Evolutionary conservation across 2,888 invertebrate species (phyloP).

Genomic region (Bhutanitis thaidina): DNA sequence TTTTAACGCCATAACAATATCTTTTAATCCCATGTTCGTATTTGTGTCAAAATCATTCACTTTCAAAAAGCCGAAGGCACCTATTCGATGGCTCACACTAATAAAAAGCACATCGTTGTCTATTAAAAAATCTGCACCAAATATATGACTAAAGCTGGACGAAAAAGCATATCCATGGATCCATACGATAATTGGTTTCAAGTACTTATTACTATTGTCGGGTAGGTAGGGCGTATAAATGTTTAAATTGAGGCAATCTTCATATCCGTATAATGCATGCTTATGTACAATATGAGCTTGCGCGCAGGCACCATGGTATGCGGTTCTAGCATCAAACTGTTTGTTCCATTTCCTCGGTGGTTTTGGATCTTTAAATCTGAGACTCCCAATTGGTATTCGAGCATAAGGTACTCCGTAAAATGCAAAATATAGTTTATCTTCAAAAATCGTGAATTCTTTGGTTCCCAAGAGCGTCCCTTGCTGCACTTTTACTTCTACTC

Average conservation of each 20-base stretch:
- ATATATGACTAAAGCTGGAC: conserved; percentile 65
- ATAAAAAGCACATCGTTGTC: conserved; percentile 59
- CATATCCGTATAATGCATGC: conserved; percentile 61
- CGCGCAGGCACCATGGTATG: conserved; percentile 77
- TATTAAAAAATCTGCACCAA: conserved; percentile 66
- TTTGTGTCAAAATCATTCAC: conserved; percentile 47
- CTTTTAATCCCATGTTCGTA: conserved; percentile 70
- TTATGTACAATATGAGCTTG: conserved; percentile 77
- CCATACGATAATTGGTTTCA: conserved; percentile 60
- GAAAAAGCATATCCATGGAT: conserved; percentile 68
- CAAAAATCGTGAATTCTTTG: conserved; percentile 44
- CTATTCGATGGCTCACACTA: conserved; percentile 60
- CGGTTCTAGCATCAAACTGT: conserved; percentile 78
- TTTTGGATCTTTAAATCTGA: conserved; percentile 63
- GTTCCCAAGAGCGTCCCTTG: conserved; percentile 53
- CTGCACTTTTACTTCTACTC: conserved; percentile 47
- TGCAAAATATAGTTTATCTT: conserved; percentile 46
- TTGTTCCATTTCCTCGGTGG: conserved; percentile 63
- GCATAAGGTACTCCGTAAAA: conserved; percentile 71
- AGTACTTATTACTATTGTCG: conserved; percentile 26
- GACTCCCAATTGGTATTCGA: conserved; percentile 45
- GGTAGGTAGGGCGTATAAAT: conserved; percentile 80
- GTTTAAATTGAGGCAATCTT: conserved; percentile 85
- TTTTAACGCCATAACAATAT: conserved; percentile 63
- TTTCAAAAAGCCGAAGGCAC: conserved; percentile 66